phyloP scores from a whole-genome alignment of 2,797 vertebrate genomes.

The Odontamblyopus rebecca region DNA sequence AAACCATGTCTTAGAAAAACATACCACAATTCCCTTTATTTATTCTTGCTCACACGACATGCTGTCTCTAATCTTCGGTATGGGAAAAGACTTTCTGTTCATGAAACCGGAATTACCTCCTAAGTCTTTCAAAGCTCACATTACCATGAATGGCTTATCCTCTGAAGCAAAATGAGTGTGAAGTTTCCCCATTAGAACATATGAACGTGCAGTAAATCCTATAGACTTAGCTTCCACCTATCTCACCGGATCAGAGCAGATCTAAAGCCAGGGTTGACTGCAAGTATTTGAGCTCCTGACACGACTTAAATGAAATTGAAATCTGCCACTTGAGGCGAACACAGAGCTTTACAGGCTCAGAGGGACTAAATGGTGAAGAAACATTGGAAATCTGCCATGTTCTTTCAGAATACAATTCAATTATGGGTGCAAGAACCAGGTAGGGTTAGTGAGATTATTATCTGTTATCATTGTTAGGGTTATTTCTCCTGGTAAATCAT shows the following conservation, averaged over 20 bases:
- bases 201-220: slow-evolving; percentile 17
- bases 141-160: slow-evolving; percentile 24
- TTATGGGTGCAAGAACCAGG: background rate
- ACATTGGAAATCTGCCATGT: background rate
- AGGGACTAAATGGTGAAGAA: background rate
- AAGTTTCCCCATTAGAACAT: slow-evolving; percentile 18
- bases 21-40: slow-evolving; percentile 14
- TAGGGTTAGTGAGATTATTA: background rate
- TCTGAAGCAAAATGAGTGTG: slow-evolving; percentile 8
- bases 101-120: slow-evolving; percentile 1
- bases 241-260: slow-evolving; percentile 5
- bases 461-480: background rate
- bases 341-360: slow-evolving; percentile 11
- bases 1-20: slow-evolving; percentile 32
- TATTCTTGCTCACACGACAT: slow-evolving; percentile 13
- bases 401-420: background rate
- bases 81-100: slow-evolving; percentile 30
- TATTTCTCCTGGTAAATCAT: background rate
- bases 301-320: slow-evolving; percentile 29
- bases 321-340: slow-evolving; percentile 6
- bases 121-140: slow-evolving; percentile 5
- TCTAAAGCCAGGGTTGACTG: slow-evolving; percentile 20
- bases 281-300: slow-evolving; percentile 17
- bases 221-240: slow-evolving; percentile 16
- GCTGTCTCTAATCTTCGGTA: slow-evolving; percentile 15